Base-by-base conservation (phyloP, 2,797 vertebrate species). In the Hippoglossus hippoglossus region DNA sequence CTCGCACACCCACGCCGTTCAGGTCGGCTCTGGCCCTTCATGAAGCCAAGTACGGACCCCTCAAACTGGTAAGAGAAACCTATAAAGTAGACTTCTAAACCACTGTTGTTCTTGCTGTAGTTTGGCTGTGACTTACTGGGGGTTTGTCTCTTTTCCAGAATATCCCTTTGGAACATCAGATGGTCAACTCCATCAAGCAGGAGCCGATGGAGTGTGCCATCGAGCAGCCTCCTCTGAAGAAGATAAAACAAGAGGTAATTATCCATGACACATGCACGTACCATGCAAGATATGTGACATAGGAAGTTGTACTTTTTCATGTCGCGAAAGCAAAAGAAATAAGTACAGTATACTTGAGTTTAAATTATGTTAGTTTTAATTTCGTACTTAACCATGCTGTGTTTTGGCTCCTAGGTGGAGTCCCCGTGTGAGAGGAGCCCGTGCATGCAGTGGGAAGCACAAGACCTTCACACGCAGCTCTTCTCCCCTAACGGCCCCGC, bases 171-270 rank as follows among this genome's bases (percentile, higher is more conserved):
- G 96, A 96, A 75, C 96, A 96, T 85, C 96, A 96, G 81, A 94
- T 95, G 82, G 95, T 95, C 65, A 96, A 95, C 26, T 95, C 95
- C 87, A 98, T 99, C 88, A 99, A 99, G 82, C 97, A 98, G 91
- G 98, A 99, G 89, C 94, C 97, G 0, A 96, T 97, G 82, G 98
- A 99, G 90, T 95, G 96, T 83, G 94, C 94, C 56, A 95, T 98
- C 11, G 96, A 96, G 28, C 95, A 94, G 64, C 97, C 96, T 82
- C 93, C 96, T 54, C 90, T 98, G 73, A 99, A 99, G 90, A 99
- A 99, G 93, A 99, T 99, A 82, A 99, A 99, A 90, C 97, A 98
- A 93, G 98, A 99, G 97, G 98, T 98, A 93, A 84, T 90, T 77
- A 51, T 75, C 50, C 31, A 55, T 41, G 41, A 24, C 26, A 62